Conservation (phyloP, 2,797 vertebrate species). For the Brachyrhaphis roseni region DNA sequence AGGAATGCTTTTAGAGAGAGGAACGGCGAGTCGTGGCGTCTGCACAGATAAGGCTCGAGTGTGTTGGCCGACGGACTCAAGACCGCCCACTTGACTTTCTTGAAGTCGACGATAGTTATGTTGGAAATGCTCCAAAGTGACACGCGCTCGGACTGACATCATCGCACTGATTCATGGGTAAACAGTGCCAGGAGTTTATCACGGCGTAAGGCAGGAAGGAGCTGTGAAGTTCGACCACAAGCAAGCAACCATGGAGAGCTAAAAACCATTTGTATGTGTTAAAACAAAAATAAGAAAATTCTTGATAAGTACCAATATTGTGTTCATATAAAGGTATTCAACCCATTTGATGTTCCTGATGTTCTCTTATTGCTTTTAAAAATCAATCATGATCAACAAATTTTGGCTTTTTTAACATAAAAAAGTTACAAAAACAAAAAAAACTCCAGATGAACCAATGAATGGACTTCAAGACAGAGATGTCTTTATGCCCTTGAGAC, state of each 20-base stretch:
- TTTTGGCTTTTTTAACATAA: too few relatives aligned
- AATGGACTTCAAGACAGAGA: too few relatives aligned
- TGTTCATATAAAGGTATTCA: background rate
- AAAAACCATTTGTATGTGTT: background rate
- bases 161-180: background rate
- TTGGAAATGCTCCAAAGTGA: constrained; percentile 24
- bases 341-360: background rate
- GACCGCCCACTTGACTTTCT: constrained; percentile 62
- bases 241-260: background rate
- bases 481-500: too few relatives aligned
- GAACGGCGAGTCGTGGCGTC: constrained; percentile 45
- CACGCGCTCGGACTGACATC: constrained; percentile 14
- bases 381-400: background rate
- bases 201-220: background rate
- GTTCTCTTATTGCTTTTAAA: background rate
- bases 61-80: constrained; percentile 69
- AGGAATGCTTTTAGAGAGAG: constrained; percentile 41
- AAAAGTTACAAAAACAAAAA: background rate
- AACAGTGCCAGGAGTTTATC: background rate
- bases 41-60: constrained; percentile 73
- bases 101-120: constrained; percentile 25
- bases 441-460: background rate
- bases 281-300: background rate
- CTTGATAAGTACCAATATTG: background rate
- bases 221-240: background rate